A percentile compares a stretch with the other conserved stretches of the same genome.
These are phyloP conservation scores for Fulmarus glacialis DNA, from an alignment of 2,113 vertebrate species.

Conservation along the genomic window DNA sequence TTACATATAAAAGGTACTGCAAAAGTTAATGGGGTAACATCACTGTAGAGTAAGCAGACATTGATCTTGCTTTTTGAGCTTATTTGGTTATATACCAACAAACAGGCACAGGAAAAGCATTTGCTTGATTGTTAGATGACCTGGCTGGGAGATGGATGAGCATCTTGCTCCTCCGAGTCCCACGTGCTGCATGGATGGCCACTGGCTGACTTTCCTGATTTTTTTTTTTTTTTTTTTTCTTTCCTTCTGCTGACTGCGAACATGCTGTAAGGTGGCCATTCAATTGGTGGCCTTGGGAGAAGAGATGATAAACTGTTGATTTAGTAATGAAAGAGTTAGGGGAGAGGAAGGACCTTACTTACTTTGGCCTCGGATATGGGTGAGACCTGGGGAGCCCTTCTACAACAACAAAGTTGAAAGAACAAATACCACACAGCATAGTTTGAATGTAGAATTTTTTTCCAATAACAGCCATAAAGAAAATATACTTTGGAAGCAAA, in stretches of 20 bases:
- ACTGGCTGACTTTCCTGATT: neutral
- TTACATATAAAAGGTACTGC: neutral
- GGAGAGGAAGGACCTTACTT: conserved; percentile 31
- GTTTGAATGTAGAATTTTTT: neutral
- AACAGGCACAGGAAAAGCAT: neutral
- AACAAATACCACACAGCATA: neutral
- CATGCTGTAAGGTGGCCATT: neutral
- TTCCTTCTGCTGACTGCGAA: neutral
- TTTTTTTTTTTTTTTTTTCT: neutral
- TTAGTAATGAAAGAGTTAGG: neutral
- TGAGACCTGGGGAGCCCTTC: conserved; percentile 5
- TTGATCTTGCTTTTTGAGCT: neutral
- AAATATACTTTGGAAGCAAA: conserved; percentile 33
- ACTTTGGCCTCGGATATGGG: neutral
- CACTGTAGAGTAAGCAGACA: neutral
- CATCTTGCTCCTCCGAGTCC: neutral
- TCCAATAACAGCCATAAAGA: neutral
- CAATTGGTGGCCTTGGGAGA: neutral
- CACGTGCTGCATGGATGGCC: accelerated
- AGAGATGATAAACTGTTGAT: neutral
- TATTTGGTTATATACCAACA: neutral
- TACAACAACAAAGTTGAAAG: neutral
- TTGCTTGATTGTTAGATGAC: neutral
- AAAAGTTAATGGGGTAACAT: neutral
- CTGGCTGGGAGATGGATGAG: neutral